Base-by-base conservation (phyloP, 2,888 invertebrate genomes). In the Sympetrum striolatum region DNA sequence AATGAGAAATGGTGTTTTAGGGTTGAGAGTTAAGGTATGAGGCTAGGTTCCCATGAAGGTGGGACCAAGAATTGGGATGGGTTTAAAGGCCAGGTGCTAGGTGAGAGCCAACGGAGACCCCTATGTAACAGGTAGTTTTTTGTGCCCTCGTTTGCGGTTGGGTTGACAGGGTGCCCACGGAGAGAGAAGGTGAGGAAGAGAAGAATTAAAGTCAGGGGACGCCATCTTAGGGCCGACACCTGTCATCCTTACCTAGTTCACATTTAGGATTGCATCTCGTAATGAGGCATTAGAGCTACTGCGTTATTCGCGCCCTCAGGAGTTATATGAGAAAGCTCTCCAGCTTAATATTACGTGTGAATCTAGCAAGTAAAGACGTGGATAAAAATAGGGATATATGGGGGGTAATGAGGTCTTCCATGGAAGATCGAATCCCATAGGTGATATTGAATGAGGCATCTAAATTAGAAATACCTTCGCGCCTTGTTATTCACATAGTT, bases 71-170 rank as follows among this genome's bases (percentile, higher is more conserved):
- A 60, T 39, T 60, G 64, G 18, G 82, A 35, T 14, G 58, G 60
- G 82, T 82, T 53, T 86, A 60, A 86, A 86, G 82, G 86, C 86
- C 86, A 86, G 86, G 86, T 86, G 86, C 86, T 37, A 64, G 86
- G 86, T 64, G 86, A 64, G 86, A 86, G 58, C 82, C 53, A 53
- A 35, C 53, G 86, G 60, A 58, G 86, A 58, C 60, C 86, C 86
- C 86, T 64, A 37, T 37, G 86, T 86, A 86, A 86, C 86, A 86
- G 86, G 86, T 86, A 86, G 86, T 86, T 86, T 86, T 86, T 86
- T 86, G 86, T 86, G 86, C 86, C 86, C 31, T 48, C 31, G 86
- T 86, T n/a, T 86, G 86, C 60, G 86, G 86, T 64, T 60, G 86
- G 86, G 60, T 86, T 58, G 86, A 86, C 86, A 86, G 35, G 86